Base-by-base conservation (phyloP, 2,113 vertebrate species). In the Ameiurus melas region DNA sequence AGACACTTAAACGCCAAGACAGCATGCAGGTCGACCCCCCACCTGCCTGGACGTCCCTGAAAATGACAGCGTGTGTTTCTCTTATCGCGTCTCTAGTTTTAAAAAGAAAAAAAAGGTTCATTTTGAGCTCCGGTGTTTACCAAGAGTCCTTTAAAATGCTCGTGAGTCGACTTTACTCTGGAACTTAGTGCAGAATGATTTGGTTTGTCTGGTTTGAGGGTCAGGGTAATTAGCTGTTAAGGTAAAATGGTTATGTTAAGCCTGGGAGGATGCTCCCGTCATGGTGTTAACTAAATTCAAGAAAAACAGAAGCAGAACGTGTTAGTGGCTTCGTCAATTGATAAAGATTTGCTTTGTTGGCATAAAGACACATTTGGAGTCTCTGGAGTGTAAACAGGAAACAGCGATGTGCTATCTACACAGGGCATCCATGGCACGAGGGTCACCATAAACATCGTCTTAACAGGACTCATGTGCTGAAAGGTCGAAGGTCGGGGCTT, bases 391-490 rank as follows among this genome's bases (percentile, higher is more conserved):
- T 33, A 43, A 43, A 62, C 82, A 88, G 82, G 70, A 88, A 88
- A 84, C 70, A 43, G 68, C 75, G 4, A 57, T 12, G 36, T 47
- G 27, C 75, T 83, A 88, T 88, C 81, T 88, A 47, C 17, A 39
- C 39, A 33, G 27, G 27, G 36, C 86, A 19, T 53, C 64, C 62
- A 39, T 1, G 30, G 36, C 78, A 82, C 78, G 58, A 77, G 60
- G 82, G 71, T 88, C 87, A 88, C 58, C 57, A 27, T 88, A 88
- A 84, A 88, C 71, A 79, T 43, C 16, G 9, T 84, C 58, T 84
- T 39, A 47, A 57, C 14, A 73, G 70, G 73, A 78, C 55, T 83
- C 80, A 87, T 83, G 70, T 36, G 87, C n/a, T 27, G 43, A 77
- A 84, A 84, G 81, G 70, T 84, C 70, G 20, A 30, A 84, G 68